phyloP scores from a whole-genome alignment of 2,888 invertebrate genomes.

The Chironomus tentans region DNA sequence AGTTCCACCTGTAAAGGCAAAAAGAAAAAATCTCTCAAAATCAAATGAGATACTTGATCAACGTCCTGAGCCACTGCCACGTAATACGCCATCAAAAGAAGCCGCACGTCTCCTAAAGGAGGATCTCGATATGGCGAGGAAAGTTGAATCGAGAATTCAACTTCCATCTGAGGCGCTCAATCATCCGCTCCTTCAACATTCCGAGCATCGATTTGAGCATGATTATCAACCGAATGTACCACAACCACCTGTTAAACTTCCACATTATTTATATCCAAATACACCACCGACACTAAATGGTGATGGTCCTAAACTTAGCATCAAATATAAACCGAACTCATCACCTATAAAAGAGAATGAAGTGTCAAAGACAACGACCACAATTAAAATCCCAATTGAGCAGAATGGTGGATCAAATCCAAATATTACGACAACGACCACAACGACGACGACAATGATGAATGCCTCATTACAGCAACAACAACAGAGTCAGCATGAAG shows the following conservation, averaged over 20 bases:
- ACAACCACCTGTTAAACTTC: slow-evolving; percentile 51
- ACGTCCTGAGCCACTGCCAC: slow-evolving; percentile 43
- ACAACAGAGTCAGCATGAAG: slow-evolving; percentile 41
- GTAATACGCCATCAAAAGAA: slow-evolving; percentile 37
- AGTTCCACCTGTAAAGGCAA: slow-evolving; percentile 44
- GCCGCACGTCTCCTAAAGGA: slow-evolving; percentile 38
- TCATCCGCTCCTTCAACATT: slow-evolving; percentile 67
- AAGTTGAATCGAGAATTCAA: slow-evolving; percentile 39
- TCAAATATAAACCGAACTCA: slow-evolving; percentile 34
- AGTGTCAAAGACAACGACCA: slow-evolving; percentile 37
- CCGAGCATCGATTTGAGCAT: slow-evolving; percentile 65
- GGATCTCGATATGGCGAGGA: slow-evolving; percentile 49
- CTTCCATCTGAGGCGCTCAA: slow-evolving; percentile 44
- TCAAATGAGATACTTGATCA: slow-evolving; percentile 37
- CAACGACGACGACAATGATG: slow-evolving; percentile 31
- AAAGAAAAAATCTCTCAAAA: slow-evolving; percentile 43
- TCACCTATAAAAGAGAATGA: slow-evolving; percentile 42
- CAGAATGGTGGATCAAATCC: slow-evolving; percentile 16
- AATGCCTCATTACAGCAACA: slow-evolving; percentile 46
- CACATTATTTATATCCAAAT: slow-evolving; percentile 52
- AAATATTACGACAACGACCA: slow-evolving; percentile 22
- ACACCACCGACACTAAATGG: slow-evolving; percentile 40
- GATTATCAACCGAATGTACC: slow-evolving; percentile 43
- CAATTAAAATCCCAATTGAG: slow-evolving; percentile 27
- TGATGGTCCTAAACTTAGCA: slow-evolving; percentile 28